Percentiles rank a stretch among this genome's conserved stretches.
phyloP scores from a whole-genome alignment of 2,113 vertebrate genomes.

The Passer montanus region DNA sequence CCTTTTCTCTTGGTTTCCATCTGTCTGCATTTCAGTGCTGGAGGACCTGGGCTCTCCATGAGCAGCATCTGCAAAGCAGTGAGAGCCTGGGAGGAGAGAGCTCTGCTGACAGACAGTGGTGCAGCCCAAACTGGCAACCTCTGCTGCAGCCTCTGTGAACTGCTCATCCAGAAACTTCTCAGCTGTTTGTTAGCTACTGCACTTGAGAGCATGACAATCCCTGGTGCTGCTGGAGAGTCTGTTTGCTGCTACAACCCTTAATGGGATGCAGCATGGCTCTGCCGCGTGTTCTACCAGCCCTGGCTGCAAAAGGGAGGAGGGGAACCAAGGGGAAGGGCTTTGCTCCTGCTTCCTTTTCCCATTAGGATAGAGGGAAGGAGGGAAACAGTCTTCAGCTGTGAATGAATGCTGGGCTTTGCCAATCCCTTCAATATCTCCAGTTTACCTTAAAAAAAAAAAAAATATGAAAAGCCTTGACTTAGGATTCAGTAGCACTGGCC shows the following conservation, averaged over 20 bases:
- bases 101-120: neutral
- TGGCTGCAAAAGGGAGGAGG: neutral
- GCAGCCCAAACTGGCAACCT: neutral
- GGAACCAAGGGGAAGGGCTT: neutral
- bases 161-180: constrained; percentile 51
- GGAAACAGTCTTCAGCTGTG: neutral
- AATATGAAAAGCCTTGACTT: neutral
- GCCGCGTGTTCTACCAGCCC: constrained; percentile 1
- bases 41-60: neutral
- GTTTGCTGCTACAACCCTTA: constrained; percentile 17
- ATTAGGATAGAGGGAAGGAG: neutral
- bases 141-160: neutral
- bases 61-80: neutral
- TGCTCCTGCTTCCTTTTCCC: neutral
- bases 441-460: neutral
- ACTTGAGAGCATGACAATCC: constrained; percentile 35
- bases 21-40: neutral
- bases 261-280: constrained; percentile 11
- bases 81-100: neutral
- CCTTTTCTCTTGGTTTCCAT: neutral
- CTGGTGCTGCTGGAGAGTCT: constrained; percentile 37
- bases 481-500: neutral
- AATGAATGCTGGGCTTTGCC: neutral
- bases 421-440: neutral
- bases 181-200: neutral